Percentiles rank a stretch among this genome's conserved stretches.
phyloP scores from a whole-genome alignment of 2,797 vertebrate species.

The Masticophis lateralis region DNA sequence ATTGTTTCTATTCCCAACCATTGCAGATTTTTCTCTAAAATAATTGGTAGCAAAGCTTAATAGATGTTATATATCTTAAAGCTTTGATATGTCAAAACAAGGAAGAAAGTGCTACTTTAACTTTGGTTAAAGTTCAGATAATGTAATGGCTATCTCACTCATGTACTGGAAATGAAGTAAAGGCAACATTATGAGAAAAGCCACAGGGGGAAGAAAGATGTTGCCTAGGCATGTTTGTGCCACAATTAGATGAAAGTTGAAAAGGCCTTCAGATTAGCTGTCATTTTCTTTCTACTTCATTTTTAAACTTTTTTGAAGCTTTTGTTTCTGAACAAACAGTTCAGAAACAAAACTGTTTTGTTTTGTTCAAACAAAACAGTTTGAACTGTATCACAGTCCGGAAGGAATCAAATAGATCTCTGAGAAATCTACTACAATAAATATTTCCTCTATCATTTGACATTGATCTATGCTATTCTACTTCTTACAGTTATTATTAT shows the following conservation, averaged over 20 bases:
- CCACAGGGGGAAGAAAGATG: not conserved
- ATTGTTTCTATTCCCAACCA: not conserved
- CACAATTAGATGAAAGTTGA: not conserved
- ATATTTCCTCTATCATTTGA: not conserved
- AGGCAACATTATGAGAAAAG: not conserved
- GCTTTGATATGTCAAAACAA: not conserved
- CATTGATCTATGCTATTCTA: not conserved
- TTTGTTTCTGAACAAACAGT: not conserved
- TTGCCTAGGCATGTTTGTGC: not conserved
- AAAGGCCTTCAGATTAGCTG: not conserved
- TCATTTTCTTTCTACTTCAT: not conserved
- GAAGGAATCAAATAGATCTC: not conserved
- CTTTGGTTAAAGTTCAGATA: not conserved
- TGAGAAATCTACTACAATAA: not conserved
- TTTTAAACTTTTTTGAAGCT: not conserved
- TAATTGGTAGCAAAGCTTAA: not conserved
- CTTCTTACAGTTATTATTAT: not conserved
- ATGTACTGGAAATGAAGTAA: not conserved
- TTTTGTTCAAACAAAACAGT: no score
- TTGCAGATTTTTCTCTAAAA: not conserved
- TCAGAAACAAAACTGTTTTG: no score
- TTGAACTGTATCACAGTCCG: not conserved
- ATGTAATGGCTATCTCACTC: not conserved
- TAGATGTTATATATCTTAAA: not conserved
- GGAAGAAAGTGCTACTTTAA: not conserved